These are phyloP conservation scores for Charina bottae DNA, from an alignment of 2,113 vertebrate genomes.

Conservation along the genomic window DNA sequence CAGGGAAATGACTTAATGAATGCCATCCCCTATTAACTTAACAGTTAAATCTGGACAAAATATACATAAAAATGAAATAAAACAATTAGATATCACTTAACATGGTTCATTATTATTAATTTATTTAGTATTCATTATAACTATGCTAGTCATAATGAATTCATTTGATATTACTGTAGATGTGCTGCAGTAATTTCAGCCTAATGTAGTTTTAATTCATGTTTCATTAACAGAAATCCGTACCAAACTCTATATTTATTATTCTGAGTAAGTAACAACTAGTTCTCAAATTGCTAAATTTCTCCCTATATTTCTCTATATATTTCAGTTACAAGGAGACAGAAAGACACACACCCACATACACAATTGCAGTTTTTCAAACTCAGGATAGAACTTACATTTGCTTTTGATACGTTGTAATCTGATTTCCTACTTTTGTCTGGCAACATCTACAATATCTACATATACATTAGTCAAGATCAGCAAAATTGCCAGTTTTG, in stretches of 20 bases:
- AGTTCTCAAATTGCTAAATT: constrained; percentile 63
- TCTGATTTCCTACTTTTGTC: not conserved
- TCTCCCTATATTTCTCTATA: constrained; percentile 18
- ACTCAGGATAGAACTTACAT: not conserved
- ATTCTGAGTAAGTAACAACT: constrained; percentile 60
- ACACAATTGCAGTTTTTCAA: not conserved
- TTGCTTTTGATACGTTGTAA: not conserved
- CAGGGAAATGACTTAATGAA: constrained; percentile 70
- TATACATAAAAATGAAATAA: constrained; percentile 83
- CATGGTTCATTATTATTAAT: constrained; percentile 81
- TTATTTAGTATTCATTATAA: constrained; percentile 81
- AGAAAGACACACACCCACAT: not conserved
- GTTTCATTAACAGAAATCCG: constrained; percentile 73
- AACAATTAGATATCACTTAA: constrained; percentile 80
- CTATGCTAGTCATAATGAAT: constrained; percentile 78
- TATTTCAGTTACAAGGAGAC: constrained; percentile 29
- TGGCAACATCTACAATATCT: not conserved
- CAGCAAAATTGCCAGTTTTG: not conserved
- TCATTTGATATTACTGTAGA: constrained; percentile 80
- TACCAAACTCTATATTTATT: constrained; percentile 76
- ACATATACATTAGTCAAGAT: not conserved
- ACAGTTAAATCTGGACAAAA: constrained; percentile 75
- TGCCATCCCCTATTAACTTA: constrained; percentile 78
- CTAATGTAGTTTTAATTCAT: constrained; percentile 79
- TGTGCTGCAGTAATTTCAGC: constrained; percentile 76